Evolutionary conservation across 2,888 invertebrate genomes (phyloP), one percentile per base, ranked within the genome.

Genomic region (Conchocele bisecta): DNA sequence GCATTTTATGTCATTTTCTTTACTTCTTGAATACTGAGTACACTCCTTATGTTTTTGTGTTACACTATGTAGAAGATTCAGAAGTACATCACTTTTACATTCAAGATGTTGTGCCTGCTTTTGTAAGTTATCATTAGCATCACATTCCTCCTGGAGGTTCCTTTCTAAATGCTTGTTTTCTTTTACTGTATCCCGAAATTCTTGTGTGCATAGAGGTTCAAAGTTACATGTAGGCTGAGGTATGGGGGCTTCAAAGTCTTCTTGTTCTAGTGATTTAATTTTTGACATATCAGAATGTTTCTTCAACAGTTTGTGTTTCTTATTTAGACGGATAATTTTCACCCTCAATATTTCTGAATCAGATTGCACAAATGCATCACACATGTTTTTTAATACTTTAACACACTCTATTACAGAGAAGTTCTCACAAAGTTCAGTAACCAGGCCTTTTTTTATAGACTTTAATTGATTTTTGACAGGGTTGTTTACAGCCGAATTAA

Each of bases 41-140:
- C 13, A 39, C n/a, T 56, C 3, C 7, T 28, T 41, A 17, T 56
- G 41, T 24, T 41, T 37, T 9, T 26, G 17, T 28, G 39, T 56
- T 6, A 33, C 41, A 11, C 39, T 22, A n/a, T 56, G 41, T 5
- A 56, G 11, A 22, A 26, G 3, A 41, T 56, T 56, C 22, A 41
- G 20, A 29, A 58, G 33, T 7, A 29, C 20, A 1, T 44, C 44
- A 17, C 42, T 20, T 44, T 58, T 58, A 33, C 33, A 44, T 31
- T 57, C 57, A 5, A 7, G 3, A 22, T 24, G 9, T 28, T 3
- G 5, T 6, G 42, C 24, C 20, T 57, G 58, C 7, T 3, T 17
- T 7, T 3, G 7, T 13, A 42, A 58, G 13, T 26, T 58, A 29
- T 58, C 46, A 42, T 44, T 58, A 33, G 42, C 58, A 5, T 44